Conservation (phyloP, 2,113 vertebrate species). For the Percopsis transmontana region DNA sequence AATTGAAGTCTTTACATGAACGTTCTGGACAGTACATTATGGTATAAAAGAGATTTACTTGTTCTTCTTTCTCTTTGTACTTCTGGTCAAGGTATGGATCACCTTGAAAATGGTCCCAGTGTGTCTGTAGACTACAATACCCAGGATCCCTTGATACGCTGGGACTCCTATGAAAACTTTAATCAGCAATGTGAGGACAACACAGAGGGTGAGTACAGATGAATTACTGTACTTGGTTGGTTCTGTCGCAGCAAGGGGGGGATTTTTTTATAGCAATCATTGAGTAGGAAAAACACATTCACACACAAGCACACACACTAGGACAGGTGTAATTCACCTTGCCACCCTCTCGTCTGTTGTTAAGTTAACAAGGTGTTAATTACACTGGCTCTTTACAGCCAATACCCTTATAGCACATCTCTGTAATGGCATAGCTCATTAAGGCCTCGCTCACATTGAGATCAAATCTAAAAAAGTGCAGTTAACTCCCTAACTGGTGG, state of each 20-base stretch:
- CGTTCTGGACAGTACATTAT: not conserved
- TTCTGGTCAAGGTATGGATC: slow-evolving; percentile 86
- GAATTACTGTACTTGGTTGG: not conserved
- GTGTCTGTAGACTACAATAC: slow-evolving; percentile 98
- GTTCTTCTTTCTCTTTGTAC: slow-evolving; percentile 39
- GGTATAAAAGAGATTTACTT: slow-evolving; percentile 53
- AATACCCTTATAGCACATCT: not conserved
- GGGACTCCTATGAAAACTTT: slow-evolving; percentile 97
- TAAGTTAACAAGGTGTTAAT: slow-evolving; percentile 44
- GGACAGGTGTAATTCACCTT: not conserved
- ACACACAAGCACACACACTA: not conserved
- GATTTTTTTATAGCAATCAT: no score
- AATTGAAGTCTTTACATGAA: no score
- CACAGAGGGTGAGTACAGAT: slow-evolving; percentile 79
- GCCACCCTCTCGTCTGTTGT: not conserved
- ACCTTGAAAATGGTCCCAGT: slow-evolving; percentile 92
- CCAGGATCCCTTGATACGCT: slow-evolving; percentile 92
- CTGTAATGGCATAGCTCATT: not conserved
- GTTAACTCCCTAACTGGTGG: not conserved
- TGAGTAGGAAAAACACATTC: not conserved
- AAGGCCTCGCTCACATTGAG: not conserved
- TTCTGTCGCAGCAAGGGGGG: not conserved
- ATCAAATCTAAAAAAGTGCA: not conserved
- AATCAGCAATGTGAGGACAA: slow-evolving; percentile 84
- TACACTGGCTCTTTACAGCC: slow-evolving; percentile 21